A percentile compares a stretch with the other conserved stretches of the same genome.
Evolutionary conservation across 2,797 vertebrate species (phyloP).

Genomic region (Corythornis leucogaster): DNA sequence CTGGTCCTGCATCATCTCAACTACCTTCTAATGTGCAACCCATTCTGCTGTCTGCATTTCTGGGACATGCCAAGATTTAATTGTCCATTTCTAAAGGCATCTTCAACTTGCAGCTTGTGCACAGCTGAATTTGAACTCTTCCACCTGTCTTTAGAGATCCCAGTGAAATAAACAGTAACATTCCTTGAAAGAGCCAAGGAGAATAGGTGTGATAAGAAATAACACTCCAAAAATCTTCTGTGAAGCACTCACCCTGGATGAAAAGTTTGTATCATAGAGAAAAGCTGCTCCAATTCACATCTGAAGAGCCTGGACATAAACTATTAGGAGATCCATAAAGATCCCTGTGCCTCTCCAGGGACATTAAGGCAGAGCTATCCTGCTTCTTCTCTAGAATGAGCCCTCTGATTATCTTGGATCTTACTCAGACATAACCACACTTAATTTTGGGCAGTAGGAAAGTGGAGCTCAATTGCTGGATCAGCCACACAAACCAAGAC

Average conservation of each 20-base stretch:
- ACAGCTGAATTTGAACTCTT: background rate
- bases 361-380: too few species aligned
- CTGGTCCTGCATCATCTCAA: background rate
- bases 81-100: background rate
- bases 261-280: background rate
- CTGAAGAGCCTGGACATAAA: background rate
- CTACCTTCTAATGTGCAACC: fast-evolving
- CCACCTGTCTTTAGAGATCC: background rate
- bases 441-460: background rate
- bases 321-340: background rate
- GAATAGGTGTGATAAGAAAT: background rate
- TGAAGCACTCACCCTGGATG: background rate
- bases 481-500: background rate
- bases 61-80: background rate
- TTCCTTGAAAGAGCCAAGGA: background rate
- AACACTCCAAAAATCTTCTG: background rate
- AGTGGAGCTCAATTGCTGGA: fast-evolving
- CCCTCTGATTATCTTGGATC: background rate
- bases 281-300: background rate
- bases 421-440: background rate
- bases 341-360: background rate
- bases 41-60: background rate
- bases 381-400: background rate
- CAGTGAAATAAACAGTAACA: background rate
- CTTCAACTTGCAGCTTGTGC: background rate